Percentiles rank a stretch among this genome's conserved stretches.
phyloP scores from a whole-genome alignment of 92 coral and sea anemone species.

The Epizoanthus stellaris region DNA sequence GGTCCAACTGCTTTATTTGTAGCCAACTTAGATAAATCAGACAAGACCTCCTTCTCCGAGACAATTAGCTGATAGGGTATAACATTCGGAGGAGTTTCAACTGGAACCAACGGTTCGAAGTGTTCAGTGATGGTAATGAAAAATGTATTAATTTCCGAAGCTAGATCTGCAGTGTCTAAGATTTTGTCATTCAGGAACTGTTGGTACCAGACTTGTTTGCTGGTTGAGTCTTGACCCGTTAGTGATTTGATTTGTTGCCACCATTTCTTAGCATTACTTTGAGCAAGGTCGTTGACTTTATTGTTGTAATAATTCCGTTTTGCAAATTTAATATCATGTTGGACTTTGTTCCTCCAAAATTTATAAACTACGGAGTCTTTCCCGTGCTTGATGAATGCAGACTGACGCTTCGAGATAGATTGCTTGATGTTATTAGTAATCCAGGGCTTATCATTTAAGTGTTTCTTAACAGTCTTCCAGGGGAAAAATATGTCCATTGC shows the following conservation, averaged over 20 bases:
- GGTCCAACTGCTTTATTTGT: constrained; percentile 34
- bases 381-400: constrained; percentile 29
- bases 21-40: constrained; percentile 26
- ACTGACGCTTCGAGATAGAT: constrained; percentile 25
- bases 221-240: constrained; percentile 31
- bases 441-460: constrained; percentile 1
- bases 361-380: not conserved
- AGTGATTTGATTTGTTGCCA: constrained; percentile 14
- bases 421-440: not conserved
- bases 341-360: constrained; percentile 34
- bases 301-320: constrained; percentile 42
- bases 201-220: constrained; percentile 46
- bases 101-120: constrained; percentile 36
- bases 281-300: constrained; percentile 33
- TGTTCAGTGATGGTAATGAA: constrained; percentile 33
- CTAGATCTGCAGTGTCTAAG: not conserved
- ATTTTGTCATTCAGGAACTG: not conserved
- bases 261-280: constrained; percentile 36
- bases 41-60: constrained; percentile 27
- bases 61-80: constrained; percentile 7
- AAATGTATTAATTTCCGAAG: constrained; percentile 22
- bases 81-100: constrained; percentile 36
- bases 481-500: not conserved
- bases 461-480: constrained; percentile 4
- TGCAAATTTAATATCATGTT: constrained; percentile 26